phyloP scores from a whole-genome alignment of 2,113 vertebrate species.

The Pheucticus melanocephalus region DNA sequence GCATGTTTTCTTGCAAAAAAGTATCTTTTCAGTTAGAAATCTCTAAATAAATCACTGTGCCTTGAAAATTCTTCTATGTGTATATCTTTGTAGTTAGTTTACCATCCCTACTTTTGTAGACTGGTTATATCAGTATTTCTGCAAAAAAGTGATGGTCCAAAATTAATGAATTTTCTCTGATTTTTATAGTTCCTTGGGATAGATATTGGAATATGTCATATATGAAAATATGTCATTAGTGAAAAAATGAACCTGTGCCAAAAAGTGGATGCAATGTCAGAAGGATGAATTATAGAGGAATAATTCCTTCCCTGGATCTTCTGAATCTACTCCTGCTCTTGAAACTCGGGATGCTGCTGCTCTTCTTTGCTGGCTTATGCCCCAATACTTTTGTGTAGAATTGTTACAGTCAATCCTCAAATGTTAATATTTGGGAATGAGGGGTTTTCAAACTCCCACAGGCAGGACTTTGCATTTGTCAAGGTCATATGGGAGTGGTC shows the following conservation, averaged over 20 bases:
- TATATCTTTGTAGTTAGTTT: not conserved
- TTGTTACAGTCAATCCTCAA: not conserved
- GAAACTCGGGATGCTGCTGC: not conserved
- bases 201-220: not conserved
- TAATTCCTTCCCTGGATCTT: not conserved
- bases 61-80: not conserved
- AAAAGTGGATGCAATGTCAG: not conserved
- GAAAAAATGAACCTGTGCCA: not conserved
- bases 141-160: not conserved
- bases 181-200: not conserved
- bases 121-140: not conserved
- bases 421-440: fast-evolving
- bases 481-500: not conserved
- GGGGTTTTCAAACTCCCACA: not conserved
- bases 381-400: not conserved
- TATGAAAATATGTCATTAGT: not conserved
- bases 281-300: fast-evolving
- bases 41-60: not conserved
- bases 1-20: not conserved
- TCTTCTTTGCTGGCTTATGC: not conserved
- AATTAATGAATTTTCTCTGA: not conserved
- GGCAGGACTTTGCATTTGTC: not conserved
- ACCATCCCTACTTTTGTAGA: not conserved
- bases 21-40: not conserved
- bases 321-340: not conserved